Evolutionary conservation across 2,888 invertebrate genomes (phyloP).

Genomic region (Tinea trinotella): DNA sequence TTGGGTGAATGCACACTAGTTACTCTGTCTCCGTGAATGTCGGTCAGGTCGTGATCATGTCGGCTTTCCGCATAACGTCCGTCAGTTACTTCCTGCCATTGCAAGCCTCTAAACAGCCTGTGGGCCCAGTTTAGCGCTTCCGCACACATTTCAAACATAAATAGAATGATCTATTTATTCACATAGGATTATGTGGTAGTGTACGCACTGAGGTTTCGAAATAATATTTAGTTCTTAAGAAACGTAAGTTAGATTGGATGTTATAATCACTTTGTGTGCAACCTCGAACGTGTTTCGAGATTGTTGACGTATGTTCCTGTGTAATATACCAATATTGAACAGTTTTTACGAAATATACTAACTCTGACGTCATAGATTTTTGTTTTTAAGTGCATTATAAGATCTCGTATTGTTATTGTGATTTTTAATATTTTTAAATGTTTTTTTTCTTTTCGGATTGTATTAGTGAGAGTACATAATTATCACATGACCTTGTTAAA

Average conservation of each 20-base stretch:
- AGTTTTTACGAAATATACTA: neutral
- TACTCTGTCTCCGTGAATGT: conserved; percentile 24
- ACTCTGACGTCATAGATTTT: neutral
- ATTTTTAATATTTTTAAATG: too few relatives aligned
- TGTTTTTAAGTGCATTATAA: too few relatives aligned
- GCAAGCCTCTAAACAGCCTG: conserved; percentile 4
- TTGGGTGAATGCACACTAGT: conserved; percentile 2
- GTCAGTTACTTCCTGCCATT: conserved; percentile 10
- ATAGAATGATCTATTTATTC: conserved; percentile 12
- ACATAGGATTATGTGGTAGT: conserved; percentile 7
- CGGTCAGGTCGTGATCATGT: conserved; percentile 26
- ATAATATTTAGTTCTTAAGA: neutral
- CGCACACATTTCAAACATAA: conserved; percentile 17
- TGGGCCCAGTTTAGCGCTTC: conserved; percentile 3
- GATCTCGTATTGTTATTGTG: too few relatives aligned
- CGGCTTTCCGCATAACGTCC: conserved; percentile 32
- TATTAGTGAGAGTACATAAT: too few relatives aligned
- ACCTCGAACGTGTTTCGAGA: conserved; percentile 4
- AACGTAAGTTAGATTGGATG: conserved; percentile 3
- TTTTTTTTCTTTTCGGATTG: too few relatives aligned
- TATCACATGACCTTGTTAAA: too few relatives aligned
- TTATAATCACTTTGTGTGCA: neutral
- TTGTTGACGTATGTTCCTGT: neutral
- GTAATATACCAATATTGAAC: neutral
- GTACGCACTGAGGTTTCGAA: neutral